Base-by-base conservation (phyloP, 2,113 vertebrate species). In the Sterna hirundo region DNA sequence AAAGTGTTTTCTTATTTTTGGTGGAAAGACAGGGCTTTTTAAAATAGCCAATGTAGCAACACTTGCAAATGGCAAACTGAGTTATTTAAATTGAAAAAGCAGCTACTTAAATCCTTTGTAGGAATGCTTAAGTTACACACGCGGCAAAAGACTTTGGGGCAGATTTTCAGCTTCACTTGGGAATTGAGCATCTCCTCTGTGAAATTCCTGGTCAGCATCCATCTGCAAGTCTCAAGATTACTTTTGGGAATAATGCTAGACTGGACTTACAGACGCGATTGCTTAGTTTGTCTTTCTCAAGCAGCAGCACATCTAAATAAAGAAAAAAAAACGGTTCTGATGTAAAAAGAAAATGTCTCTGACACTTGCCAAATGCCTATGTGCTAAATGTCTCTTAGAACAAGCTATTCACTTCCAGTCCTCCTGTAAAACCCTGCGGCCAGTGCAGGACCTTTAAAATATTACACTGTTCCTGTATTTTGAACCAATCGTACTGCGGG, bases 31-130 rank as follows among this genome's bases (percentile, higher is more conserved):
- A 25, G 62, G 55, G 57, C 18, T 62, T 3, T 1, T 77, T 65
- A n/a, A n/a, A 54, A 15, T 13, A 40, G 71, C 44, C 44, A 30
- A 2, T 1, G 0, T 2, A 32, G 49, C 36, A 21, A 36, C 11
- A 1, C 44, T 83, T 64, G 29, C 18, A 5, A 69, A 26, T 58
- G 66, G 47, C 29, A 89, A 74, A 11, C 32, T 2, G 4, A 40
- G 60, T 40, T 74, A 11, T 11, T 71, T 40, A 21, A 19, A 17
- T 5, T 69, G 84, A 22, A 66, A 30, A 88, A 87, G 18, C 34
- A 79, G 44, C 46, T 89, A 1, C 36, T 72, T 16, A 29, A 52
- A 29, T 58, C 23, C 36, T 72, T 51, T 55, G 32, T 66, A 46
- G 34, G 51, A 75, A 44, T 86, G 47, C 15, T 80, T 25, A 40